Evolutionary conservation across 2,113 vertebrate species (phyloP).

Genomic region (Podilymbus podiceps): DNA sequence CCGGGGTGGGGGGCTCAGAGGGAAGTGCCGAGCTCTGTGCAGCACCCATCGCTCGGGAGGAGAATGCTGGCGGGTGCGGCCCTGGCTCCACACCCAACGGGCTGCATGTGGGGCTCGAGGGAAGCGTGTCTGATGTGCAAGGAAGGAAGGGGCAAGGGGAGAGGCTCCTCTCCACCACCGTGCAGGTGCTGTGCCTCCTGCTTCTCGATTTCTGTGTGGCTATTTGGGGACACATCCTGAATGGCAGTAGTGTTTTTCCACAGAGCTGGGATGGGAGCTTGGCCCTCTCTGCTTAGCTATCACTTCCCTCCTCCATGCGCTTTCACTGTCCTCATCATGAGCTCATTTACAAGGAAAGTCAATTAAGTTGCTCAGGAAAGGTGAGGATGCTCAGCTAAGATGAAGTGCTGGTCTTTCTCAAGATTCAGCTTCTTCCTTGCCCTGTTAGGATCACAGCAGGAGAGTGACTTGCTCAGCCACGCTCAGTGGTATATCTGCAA

Average conservation of each 20-base stretch:
- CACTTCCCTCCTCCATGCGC: rapidly evolving
- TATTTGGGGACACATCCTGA: neutral
- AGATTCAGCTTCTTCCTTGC: neutral
- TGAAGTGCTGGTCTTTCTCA: neutral
- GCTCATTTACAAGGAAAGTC: neutral
- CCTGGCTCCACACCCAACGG: rapidly evolving
- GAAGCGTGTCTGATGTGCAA: neutral
- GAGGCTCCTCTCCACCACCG: neutral
- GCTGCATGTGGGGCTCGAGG: rapidly evolving
- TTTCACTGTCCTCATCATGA: neutral
- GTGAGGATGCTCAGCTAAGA: neutral
- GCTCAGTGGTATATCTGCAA: neutral
- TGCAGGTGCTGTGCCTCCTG: neutral
- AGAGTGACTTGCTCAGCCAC: neutral
- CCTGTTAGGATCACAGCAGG: neutral
- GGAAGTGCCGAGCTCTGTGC: rapidly evolving
- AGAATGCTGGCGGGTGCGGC: neutral
- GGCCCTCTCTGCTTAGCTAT: neutral
- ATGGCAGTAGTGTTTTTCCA: neutral
- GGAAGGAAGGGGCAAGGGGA: neutral
- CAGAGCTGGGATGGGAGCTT: neutral
- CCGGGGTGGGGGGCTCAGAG: neutral
- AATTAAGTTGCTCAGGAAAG: neutral
- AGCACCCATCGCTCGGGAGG: neutral
- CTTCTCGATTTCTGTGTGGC: neutral